Base-by-base conservation (phyloP, 2,113 vertebrate genomes). In the Alligator sinensis region DNA sequence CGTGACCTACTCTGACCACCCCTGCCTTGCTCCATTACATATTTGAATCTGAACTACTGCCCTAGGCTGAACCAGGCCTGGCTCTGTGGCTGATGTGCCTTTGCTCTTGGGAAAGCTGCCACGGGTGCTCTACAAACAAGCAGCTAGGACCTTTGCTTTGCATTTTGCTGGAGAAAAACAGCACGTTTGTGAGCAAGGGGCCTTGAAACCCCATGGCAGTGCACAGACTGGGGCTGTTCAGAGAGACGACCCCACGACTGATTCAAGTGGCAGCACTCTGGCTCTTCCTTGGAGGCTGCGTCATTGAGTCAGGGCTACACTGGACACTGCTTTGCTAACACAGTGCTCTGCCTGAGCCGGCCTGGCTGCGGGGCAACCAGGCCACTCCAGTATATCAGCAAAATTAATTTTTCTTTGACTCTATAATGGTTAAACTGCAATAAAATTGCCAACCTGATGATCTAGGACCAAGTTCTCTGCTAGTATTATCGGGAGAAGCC, bases 341-440 rank as follows among this genome's bases (percentile, higher is more conserved):
- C 34, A 95, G 94, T 75, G 80, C 77, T 94, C 24, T 92, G 82
- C n/a, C 84, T 79, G 30, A 95, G 84, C 15, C 34, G 9, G 30
- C 21, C 30, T 19, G 34, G 66, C 18, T 10, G 68, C 9, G 34
- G 18, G 16, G 30, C 64, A 30, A 30, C 64, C 30, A 68, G 64
- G n/a, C 64, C 13, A 13, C 21, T 6, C 34, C 47, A 82, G 11
- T 17, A 10, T 70, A 96, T 86, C 88, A 92, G 58, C 60, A 47
- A 92, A 91, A 95, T 59, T 24, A 90, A 34, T 95, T 89, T 93
- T 88, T 84, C 81, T 21, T 85, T 92, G 21, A 62, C 81, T 91
- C 86, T 14, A 84, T 82, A 95, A 97, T 94, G 84, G 88, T 88
- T 96, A 95, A 96, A 88, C 78, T 89, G 88, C 70, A 94, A 91